Conservation (phyloP, 2,888 invertebrate genomes). For the Serripes groenlandicus region DNA sequence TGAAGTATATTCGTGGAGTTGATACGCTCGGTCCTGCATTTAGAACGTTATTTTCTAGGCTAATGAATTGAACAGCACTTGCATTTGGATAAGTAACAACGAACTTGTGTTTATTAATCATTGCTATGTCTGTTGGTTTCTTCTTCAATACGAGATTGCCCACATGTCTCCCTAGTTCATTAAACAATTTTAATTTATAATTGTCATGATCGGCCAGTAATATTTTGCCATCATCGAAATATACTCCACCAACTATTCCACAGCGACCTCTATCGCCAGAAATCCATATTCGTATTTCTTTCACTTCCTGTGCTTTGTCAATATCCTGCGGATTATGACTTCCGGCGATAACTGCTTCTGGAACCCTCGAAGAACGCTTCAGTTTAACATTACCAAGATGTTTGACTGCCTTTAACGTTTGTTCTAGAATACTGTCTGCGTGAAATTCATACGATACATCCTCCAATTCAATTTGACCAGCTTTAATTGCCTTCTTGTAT, state of each 20-base stretch:
- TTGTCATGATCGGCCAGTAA: conserved; percentile 60
- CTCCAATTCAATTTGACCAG: conserved; percentile 37
- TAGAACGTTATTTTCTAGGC: conserved; percentile 41
- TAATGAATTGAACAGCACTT: conserved; percentile 48
- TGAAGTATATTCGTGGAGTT: conserved; percentile 43
- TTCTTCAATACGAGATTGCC: conserved; percentile 46
- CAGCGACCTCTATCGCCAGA: conserved; percentile 62
- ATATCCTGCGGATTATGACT: conserved; percentile 16
- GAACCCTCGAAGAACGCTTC: conserved; percentile 34
- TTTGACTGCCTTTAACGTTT: conserved; percentile 45
- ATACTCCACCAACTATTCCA: conserved; percentile 58
- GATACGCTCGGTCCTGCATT: conserved; percentile 31
- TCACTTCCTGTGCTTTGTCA: conserved; percentile 30
- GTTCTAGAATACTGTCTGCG: conserved; percentile 43
- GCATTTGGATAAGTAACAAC: conserved; percentile 44
- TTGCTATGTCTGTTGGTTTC: conserved; percentile 57
- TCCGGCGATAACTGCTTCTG: conserved; percentile 38
- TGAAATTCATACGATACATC: conserved; percentile 54
- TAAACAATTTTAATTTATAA: conserved; percentile 59
- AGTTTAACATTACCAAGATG: conserved; percentile 49
- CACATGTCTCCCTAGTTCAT: conserved; percentile 35
- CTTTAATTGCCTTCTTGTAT: conserved; percentile 49
- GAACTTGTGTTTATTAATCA: conserved; percentile 30
- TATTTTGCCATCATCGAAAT: conserved; percentile 51
- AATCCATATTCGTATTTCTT: conserved; percentile 45